Base-by-base conservation (phyloP, 2,113 vertebrate species). In the Petaurus breviceps region DNA sequence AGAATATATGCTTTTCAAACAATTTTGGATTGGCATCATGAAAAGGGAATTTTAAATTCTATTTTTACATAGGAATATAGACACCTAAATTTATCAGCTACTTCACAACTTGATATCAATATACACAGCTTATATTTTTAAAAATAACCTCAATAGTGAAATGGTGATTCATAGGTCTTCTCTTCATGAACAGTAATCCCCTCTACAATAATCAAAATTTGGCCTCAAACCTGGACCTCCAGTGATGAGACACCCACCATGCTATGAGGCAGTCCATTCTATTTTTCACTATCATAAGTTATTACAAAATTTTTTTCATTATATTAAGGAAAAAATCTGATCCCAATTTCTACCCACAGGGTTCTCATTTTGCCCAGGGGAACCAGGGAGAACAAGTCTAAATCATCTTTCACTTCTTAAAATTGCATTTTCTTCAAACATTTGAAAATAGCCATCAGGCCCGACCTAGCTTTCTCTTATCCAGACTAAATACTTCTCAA, bases 51-150 rank as follows among this genome's bases (percentile, higher is more conserved):
- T 0, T 90, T 89, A 95, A 93, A 28, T 47, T 77, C 92, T 93
- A 92, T 49, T 95, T 95, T 25, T 95, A 92, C 49, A 91, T 43
- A 84, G 3, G 3, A 9, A 51, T 91, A 9, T 25, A 26, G 23
- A 77, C 93, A 93, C 14, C 93, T 93, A 92, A 6, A 94, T 47
- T 96, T 94, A 93, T 19, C 93, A 96, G 23, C 53, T 49, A 28
- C 31, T 92, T 3, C 0, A 61, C 57, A 61, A 31, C 28, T 12
- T 12, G 51, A 96, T 94, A 92, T 53, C 52, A 61, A 95, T 7
- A 90, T 31, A 84, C 53, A 93, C 8, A 92, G 91, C 16, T 14
- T 90, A 14, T 46, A 90, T 90, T 93, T 96, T 43, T 91, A 96
- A 96, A 77, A 95, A 95, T 93, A 53, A n/a, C 31, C 61, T n/a